Conservation (phyloP, 2,888 invertebrate species). For the Dicyrtoma fusca region DNA sequence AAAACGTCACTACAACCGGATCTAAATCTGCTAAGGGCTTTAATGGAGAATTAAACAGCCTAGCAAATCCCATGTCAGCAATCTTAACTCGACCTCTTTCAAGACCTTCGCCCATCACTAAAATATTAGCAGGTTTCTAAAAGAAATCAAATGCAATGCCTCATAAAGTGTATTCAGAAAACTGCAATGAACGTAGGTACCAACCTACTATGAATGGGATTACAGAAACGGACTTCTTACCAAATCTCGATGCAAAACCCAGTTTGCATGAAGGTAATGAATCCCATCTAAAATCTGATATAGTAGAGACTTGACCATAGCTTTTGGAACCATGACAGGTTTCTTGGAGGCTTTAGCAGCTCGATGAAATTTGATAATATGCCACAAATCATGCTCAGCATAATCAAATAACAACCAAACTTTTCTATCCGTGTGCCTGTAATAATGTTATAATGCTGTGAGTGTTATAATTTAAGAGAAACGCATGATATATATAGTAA, state of each 20-base stretch:
- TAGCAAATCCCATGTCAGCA: conserved; percentile 99
- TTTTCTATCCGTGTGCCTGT: conserved; percentile 77
- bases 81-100: conserved; percentile 97
- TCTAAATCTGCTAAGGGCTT: conserved; percentile 97
- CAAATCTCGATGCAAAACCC: conserved; percentile 97
- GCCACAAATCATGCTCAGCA: conserved; percentile 99
- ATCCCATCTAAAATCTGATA: conserved; percentile 99
- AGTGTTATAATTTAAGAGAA: no score
- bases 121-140: conserved; percentile 96
- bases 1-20: conserved; percentile 99
- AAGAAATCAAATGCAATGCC: no score
- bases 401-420: conserved; percentile 98
- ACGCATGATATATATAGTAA: neutral
- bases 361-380: conserved; percentile 98
- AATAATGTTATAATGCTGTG: neutral
- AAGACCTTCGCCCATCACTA: conserved; percentile 98
- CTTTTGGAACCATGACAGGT: conserved; percentile 88
- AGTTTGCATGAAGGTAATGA: conserved; percentile 97
- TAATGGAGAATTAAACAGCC: conserved; percentile 95
- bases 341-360: conserved; percentile 98
- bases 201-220: neutral
- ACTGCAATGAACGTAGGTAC: neutral
- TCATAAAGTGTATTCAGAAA: neutral
- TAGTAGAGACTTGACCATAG: conserved; percentile 96
- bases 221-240: conserved; percentile 65